phyloP scores from a whole-genome alignment of 2,888 invertebrate species.

The Agapostemon virescens region DNA sequence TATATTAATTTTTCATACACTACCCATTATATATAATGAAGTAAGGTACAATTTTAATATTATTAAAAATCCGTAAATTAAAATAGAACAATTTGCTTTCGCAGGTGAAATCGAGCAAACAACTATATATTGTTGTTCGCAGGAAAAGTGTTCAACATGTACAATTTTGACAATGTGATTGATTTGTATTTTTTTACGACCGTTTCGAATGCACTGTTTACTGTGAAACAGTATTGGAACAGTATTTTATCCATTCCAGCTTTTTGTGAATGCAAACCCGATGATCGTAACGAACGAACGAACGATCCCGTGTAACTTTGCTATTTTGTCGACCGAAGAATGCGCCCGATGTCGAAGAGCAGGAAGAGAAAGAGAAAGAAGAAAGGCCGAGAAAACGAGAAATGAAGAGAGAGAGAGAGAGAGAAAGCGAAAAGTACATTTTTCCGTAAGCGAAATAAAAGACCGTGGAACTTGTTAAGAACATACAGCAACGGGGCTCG shows the following conservation, averaged over 20 bases:
- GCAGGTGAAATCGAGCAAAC: no score
- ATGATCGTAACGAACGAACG: slow-evolving; percentile 21
- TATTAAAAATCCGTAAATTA: no score
- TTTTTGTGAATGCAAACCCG: not conserved
- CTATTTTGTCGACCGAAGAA: slow-evolving; percentile 4
- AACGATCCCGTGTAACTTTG: slow-evolving; percentile 9
- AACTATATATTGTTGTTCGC: no score
- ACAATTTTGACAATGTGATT: no score
- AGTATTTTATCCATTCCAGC: not conserved
- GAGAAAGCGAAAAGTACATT: slow-evolving; percentile 14
- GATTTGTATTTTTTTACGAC: no score
- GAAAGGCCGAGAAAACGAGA: not conserved
- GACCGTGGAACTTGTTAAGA: slow-evolving; percentile 44
- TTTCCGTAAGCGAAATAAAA: slow-evolving; percentile 38
- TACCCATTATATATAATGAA: no score
- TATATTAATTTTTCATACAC: no score
- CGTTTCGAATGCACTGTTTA: not conserved
- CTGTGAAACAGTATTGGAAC: no score
- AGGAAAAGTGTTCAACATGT: no score
- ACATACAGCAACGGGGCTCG: slow-evolving; percentile 28
- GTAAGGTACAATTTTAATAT: no score
- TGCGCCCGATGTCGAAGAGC: not conserved
- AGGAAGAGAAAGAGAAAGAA: no score
- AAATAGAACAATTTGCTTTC: no score
- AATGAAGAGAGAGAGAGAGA: not conserved